phyloP scores from a whole-genome alignment of 1,140 invertebrate genomes.

The Leptinotarsa undecemlineata region DNA sequence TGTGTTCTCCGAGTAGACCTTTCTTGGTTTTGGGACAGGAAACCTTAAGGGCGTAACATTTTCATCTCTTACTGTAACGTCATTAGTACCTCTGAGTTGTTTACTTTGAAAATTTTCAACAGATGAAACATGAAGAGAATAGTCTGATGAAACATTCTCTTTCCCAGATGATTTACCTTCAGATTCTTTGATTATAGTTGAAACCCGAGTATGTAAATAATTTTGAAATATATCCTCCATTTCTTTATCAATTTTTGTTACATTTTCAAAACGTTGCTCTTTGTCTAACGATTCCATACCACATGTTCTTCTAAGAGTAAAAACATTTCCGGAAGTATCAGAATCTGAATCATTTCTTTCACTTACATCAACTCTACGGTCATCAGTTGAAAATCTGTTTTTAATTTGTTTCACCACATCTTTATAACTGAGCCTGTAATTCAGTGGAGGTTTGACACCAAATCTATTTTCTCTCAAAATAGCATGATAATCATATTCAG shows the following conservation, averaged over 20 bases:
- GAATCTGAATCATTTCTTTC: background rate
- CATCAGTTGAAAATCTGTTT: conserved; percentile 16
- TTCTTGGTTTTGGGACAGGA: background rate
- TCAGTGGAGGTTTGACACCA: conserved; percentile 33
- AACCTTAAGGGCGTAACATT: background rate
- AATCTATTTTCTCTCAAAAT: conserved; percentile 38
- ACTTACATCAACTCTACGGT: background rate
- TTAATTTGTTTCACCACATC: conserved; percentile 38
- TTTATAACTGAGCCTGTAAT: conserved; percentile 33
- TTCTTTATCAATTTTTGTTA: conserved; percentile 34
- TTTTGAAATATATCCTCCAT: conserved; percentile 38
- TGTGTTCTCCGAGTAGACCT: background rate
- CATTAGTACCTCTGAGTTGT: too few species aligned
- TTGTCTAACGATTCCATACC: background rate
- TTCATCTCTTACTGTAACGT: background rate
- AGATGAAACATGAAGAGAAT: too few species aligned
- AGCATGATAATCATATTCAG: conserved; percentile 17
- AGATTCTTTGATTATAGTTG: conserved; percentile 28
- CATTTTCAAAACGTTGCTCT: background rate
- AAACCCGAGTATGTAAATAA: conserved; percentile 35
- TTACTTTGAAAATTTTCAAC: too few species aligned
- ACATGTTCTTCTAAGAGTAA: background rate
- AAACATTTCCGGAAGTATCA: background rate
- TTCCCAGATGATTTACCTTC: background rate
- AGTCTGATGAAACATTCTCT: background rate